Conservation (phyloP, 2,113 vertebrate species). For the Arothron firmamentum region DNA sequence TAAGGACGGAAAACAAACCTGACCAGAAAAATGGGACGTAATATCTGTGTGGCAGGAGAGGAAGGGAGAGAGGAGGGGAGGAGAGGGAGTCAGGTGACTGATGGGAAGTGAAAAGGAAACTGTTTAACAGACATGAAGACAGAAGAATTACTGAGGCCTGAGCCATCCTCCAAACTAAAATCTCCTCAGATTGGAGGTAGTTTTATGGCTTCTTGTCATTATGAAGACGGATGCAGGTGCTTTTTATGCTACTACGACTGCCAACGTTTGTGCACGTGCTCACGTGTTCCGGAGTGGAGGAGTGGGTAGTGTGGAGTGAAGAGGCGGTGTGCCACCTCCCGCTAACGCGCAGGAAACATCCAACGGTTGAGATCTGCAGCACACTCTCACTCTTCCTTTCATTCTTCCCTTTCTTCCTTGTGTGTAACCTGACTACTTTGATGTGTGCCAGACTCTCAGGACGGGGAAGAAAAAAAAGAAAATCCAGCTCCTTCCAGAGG, state of each 20-base stretch:
- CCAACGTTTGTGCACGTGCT: neutral
- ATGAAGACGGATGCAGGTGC: neutral
- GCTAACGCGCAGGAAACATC: conserved; percentile 39
- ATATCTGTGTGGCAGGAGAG: neutral
- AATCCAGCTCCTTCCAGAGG: conserved; percentile 43
- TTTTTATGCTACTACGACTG: neutral
- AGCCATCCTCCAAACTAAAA: conserved; percentile 8
- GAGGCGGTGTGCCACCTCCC: conserved; percentile 39
- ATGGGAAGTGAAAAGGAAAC: neutral
- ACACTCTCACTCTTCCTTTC: conserved; percentile 11
- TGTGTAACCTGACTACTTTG: conserved; percentile 62
- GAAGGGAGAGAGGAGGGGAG: neutral
- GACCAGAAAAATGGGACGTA: neutral
- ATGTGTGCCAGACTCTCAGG: conserved; percentile 45
- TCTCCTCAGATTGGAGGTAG: conserved; percentile 15
- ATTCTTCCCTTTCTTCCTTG: conserved; percentile 21
- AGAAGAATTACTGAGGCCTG: too few species aligned
- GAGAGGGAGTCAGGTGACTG: conserved; percentile 1
- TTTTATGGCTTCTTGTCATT: conserved; percentile 11
- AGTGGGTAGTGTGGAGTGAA: conserved; percentile 40
- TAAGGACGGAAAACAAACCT: conserved; percentile 5
- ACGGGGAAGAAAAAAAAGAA: conserved; percentile 12
- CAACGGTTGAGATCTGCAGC: conserved; percentile 28
- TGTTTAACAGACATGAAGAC: conserved; percentile 2
- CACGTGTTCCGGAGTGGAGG: conserved; percentile 6